phyloP scores from a whole-genome alignment of 2,113 vertebrate species.

The Cygnus buccinator region DNA sequence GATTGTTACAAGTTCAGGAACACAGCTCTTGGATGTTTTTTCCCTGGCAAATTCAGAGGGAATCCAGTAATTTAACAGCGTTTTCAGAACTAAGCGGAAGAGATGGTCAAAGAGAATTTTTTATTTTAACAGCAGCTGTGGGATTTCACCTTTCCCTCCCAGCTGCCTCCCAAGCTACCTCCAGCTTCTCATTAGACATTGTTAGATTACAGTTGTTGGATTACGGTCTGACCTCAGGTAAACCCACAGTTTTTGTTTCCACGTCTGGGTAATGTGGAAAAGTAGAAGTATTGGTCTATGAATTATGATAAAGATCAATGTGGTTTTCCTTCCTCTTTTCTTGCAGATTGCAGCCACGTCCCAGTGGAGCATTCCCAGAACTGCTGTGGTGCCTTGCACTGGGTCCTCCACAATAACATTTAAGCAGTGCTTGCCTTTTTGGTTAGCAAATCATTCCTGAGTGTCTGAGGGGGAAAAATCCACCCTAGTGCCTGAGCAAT shows the following conservation, averaged over 20 bases:
- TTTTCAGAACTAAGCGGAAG: background rate
- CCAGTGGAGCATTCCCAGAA: background rate
- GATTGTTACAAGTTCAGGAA: constrained; percentile 4
- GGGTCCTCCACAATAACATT: rapidly evolving
- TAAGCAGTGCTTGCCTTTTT: background rate
- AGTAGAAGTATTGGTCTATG: background rate
- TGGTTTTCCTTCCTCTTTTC: background rate
- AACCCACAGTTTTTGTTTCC: background rate
- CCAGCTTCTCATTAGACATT: background rate
- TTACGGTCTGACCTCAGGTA: background rate
- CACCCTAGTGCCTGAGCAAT: background rate
- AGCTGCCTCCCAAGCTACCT: background rate
- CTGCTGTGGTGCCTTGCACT: too few species aligned
- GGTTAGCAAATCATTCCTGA: background rate
- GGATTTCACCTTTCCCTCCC: constrained; percentile 31
- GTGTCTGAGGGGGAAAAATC: background rate
- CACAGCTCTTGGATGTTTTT: background rate
- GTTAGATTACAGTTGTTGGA: background rate
- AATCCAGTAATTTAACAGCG: background rate
- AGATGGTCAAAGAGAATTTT: background rate
- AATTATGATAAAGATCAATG: rapidly evolving
- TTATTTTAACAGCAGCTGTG: background rate
- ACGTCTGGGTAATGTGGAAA: background rate
- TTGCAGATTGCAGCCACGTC: background rate
- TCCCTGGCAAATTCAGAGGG: background rate